Conservation (phyloP, 2,888 invertebrate species). For the Allolobophora icterica region DNA sequence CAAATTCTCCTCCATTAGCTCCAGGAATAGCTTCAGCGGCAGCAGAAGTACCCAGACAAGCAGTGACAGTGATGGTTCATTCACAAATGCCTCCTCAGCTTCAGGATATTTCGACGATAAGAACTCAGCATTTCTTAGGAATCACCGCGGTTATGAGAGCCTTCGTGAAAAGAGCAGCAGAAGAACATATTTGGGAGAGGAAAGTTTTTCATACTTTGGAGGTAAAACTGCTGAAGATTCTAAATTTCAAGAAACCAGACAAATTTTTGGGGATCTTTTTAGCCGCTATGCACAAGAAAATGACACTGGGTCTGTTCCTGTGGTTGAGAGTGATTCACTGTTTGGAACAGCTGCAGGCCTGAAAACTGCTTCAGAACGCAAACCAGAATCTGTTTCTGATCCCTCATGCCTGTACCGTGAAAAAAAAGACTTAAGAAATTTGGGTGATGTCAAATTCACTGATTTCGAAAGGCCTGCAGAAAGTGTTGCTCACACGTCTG, state of each 20-base stretch:
- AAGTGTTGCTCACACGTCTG: not conserved
- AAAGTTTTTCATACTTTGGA: not conserved
- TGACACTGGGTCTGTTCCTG: not conserved
- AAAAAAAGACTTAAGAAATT: not conserved
- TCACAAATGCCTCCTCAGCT: not conserved
- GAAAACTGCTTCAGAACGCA: not conserved
- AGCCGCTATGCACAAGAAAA: not conserved
- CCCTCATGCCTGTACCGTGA: not conserved
- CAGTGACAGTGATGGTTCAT: not conserved
- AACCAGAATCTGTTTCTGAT: conserved; percentile 4
- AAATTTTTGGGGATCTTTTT: not conserved
- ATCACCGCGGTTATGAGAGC: not conserved
- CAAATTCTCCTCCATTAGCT: not conserved
- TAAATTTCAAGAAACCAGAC: not conserved
- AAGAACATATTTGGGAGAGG: not conserved
- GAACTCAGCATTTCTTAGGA: not conserved
- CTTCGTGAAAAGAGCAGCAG: conserved; percentile 12
- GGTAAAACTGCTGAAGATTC: not conserved
- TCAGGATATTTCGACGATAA: not conserved
- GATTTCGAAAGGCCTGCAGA: not conserved
- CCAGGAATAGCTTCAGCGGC: not conserved
- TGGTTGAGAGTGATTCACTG: not conserved
- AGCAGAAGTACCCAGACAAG: not conserved
- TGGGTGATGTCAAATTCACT: not conserved
- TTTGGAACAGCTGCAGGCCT: no score